Evolutionary conservation across 2,113 vertebrate species (phyloP).

Genomic region (Ictalurus punctatus): DNA sequence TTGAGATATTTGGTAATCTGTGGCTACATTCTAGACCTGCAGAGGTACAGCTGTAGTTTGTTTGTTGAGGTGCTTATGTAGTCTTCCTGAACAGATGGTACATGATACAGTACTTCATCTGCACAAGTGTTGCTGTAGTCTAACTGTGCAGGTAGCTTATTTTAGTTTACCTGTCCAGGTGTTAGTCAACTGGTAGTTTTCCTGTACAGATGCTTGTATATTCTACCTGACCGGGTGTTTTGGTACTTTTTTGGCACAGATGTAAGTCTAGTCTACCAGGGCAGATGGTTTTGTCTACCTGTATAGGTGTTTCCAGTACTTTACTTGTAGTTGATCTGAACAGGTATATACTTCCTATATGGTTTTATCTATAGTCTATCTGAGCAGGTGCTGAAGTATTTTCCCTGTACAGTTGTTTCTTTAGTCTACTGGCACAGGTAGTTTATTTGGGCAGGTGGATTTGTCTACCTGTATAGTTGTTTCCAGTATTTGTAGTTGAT

Average conservation of each 20-base stretch:
- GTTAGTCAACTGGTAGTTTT: not conserved
- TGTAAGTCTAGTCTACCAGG: not conserved
- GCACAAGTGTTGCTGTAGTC: not conserved
- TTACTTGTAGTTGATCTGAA: not conserved
- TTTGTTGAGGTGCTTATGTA: not conserved
- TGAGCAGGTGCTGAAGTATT: not conserved
- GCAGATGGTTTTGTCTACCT: not conserved
- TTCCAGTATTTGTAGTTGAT: not conserved
- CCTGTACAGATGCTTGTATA: not conserved
- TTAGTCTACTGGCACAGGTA: not conserved
- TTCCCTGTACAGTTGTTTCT: not conserved
- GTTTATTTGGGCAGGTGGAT: not conserved
- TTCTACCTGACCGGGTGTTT: not conserved
- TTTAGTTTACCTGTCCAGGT: too few relatives aligned
- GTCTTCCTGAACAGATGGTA: not conserved
- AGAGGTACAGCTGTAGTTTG: not conserved
- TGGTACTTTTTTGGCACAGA: not conserved
- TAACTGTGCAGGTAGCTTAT: not conserved
- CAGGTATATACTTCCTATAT: not conserved
- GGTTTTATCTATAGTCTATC: not conserved
- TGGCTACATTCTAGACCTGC: not conserved
- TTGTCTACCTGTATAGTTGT: not conserved
- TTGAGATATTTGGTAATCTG: not conserved
- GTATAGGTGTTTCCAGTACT: not conserved
- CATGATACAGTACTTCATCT: not conserved